Evolutionary conservation across 37 sponge, comb jelly and placozoan species (phyloP).

Genomic region (Aplysina aerophoba): DNA sequence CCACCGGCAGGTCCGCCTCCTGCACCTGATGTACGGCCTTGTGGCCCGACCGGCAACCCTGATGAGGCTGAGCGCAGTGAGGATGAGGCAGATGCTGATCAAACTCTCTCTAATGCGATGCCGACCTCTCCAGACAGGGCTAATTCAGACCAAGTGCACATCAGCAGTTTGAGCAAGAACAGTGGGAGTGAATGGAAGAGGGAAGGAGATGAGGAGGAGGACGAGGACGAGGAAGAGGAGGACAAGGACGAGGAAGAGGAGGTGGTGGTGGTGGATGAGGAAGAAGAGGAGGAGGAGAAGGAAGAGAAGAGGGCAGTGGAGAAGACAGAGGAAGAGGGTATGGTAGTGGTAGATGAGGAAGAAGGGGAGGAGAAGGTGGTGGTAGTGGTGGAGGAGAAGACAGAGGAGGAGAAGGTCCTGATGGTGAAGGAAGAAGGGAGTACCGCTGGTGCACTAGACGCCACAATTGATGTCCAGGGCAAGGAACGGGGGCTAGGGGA

Average conservation of each 20-base stretch:
- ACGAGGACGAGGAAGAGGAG: neutral
- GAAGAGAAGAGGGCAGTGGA: neutral
- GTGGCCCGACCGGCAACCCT: no score
- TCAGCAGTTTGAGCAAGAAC: neutral
- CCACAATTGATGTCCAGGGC: no score
- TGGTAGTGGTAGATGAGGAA: neutral
- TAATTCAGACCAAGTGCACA: conserved; percentile 36
- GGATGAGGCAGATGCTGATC: neutral
- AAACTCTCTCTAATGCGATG: neutral
- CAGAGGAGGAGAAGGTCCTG: neutral
- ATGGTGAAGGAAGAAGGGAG: neutral
- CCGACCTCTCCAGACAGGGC: neutral
- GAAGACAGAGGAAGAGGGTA: neutral
- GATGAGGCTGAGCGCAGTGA: neutral
- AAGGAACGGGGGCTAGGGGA: no score
- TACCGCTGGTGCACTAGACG: no score
- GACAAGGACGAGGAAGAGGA: neutral
- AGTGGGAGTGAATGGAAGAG: neutral
- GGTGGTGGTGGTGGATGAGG: neutral
- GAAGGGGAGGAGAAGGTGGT: neutral
- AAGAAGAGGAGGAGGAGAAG: neutral
- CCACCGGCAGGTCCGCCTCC: neutral
- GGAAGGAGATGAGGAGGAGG: neutral
- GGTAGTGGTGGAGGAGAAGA: neutral
- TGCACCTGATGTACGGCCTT: no score